Evolutionary conservation across 2,888 invertebrate genomes (phyloP), one percentile per base, ranked within the genome.

Genomic region (Atethmia centrago): DNA sequence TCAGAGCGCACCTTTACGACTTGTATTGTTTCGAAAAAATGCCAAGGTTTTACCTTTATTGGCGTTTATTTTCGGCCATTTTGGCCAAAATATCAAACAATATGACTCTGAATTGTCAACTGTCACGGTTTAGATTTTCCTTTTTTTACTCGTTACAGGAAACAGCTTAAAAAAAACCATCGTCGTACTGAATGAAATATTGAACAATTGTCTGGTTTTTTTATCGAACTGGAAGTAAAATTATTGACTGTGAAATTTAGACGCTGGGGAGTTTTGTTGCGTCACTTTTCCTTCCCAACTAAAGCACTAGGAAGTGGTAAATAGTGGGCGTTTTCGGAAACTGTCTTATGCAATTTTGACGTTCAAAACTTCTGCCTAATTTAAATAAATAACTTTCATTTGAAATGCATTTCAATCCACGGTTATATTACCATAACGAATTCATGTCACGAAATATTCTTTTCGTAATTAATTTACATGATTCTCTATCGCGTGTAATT

Each of bases 401-500:
- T n/a, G 9, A 25, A 58, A 45, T 36, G 3, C 61, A 62, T 12
- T 61, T 56, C 12, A 31, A 66, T 36, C 36, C 19, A 45, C 16
- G 16, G 51, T 3, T 25, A 31, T 12, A 58, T 72, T 71, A 68
- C 65, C 70, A 73, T 73, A 65, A 47, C 61, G 63, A 68, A 76
- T 56, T 68, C 62, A 42, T 56, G 58, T 65, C 72, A 75, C 63
- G 74, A 79, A 79, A 72, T 78, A 72, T 63, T 71, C 61, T 56
- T 55, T 73, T 63, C 47, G 58, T 61, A 53, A 83, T 80, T 66
- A 73, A 80, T 79, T 73, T 59, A 69, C 80, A 83, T 83, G 64
- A 63, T 72, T 71, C 62, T 69, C 51, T 58, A 55, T 85, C 51
- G 79, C 79, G 83, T 83, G 85, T 75, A 78, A 63, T 76, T 71